Evolutionary conservation across 30 jellyfish, hydroid and myxozoan genomes (phyloP).

Genomic region (Rhopilema esculentum): DNA sequence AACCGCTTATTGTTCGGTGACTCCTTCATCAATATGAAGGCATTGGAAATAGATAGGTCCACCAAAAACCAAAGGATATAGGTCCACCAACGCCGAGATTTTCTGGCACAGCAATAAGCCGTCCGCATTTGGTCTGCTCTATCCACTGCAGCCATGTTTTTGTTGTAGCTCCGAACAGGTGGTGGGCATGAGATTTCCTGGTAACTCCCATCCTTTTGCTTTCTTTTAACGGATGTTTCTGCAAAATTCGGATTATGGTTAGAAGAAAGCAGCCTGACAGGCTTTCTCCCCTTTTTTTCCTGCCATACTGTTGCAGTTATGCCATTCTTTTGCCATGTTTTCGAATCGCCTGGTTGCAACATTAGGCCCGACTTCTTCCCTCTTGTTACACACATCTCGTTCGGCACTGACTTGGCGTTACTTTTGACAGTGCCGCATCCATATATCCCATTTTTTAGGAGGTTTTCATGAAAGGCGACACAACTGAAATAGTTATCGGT

Average conservation of each 20-base stretch:
- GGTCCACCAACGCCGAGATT: too few species aligned
- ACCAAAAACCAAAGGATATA: too few species aligned
- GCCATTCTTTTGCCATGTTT: slow-evolving; percentile 13
- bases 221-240: neutral
- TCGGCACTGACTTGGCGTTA: slow-evolving; percentile 6
- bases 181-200: slow-evolving; percentile 8
- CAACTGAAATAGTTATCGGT: slow-evolving; percentile 2
- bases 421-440: slow-evolving; percentile 10
- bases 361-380: neutral
- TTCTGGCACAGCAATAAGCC: too few species aligned
- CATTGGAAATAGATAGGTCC: too few species aligned
- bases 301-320: slow-evolving; percentile 23
- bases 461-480: slow-evolving; percentile 8
- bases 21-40: too few species aligned
- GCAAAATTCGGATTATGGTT: slow-evolving; percentile 6
- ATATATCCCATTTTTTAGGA: neutral
- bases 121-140: too few species aligned
- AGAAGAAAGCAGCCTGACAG: slow-evolving; percentile 7
- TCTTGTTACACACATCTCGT: slow-evolving; percentile 8
- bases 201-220: slow-evolving; percentile 8
- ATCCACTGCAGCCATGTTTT: too few species aligned
- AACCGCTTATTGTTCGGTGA: too few species aligned
- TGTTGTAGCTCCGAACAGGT: slow-evolving; percentile 4
- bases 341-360: slow-evolving; percentile 3
- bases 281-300: slow-evolving; percentile 17